Percentiles rank a stretch among this genome's conserved stretches.
These are phyloP conservation scores for Zaprionus inermis DNA, from an alignment of 1,140 invertebrate genomes.

Conservation along the genomic window DNA sequence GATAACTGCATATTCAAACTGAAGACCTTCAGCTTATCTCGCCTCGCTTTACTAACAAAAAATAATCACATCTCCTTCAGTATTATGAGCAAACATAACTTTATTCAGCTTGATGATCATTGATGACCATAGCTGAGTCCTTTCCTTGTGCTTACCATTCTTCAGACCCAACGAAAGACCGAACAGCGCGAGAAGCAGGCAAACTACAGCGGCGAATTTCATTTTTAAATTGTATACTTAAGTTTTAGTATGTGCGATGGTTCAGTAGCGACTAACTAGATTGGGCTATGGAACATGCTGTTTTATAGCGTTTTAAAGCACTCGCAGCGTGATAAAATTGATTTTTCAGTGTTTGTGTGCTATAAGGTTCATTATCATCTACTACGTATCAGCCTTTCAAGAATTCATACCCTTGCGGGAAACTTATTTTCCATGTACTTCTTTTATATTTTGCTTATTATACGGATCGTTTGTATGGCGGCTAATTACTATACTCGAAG, in stretches of 20 bases:
- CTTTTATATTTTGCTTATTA: too few relatives aligned
- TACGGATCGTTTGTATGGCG: too few relatives aligned
- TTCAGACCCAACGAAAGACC: constrained; percentile 44
- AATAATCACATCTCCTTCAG: not conserved
- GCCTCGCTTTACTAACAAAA: not conserved
- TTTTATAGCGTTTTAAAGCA: constrained; percentile 46
- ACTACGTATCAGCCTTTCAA: too few relatives aligned
- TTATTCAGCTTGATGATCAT: constrained; percentile 13
- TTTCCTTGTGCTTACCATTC: too few relatives aligned
- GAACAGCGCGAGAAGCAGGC: constrained; percentile 54
- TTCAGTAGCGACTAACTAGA: constrained; percentile 45
- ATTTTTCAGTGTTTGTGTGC: constrained; percentile 23
- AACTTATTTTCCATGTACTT: too few relatives aligned
- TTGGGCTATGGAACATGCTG: not conserved
- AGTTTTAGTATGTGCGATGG: constrained; percentile 5
- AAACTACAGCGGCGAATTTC: constrained; percentile 56
- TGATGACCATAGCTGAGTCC: too few relatives aligned
- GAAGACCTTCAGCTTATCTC: not conserved
- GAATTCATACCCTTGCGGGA: too few relatives aligned
- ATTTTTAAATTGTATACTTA: constrained; percentile 28
- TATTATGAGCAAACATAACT: not conserved
- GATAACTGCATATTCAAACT: not conserved
- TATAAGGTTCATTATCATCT: not conserved
- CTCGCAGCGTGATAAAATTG: not conserved
- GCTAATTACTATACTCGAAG: too few relatives aligned